Base-by-base conservation (phyloP, 2,113 vertebrate species). In the Sceloporus tristichus region DNA sequence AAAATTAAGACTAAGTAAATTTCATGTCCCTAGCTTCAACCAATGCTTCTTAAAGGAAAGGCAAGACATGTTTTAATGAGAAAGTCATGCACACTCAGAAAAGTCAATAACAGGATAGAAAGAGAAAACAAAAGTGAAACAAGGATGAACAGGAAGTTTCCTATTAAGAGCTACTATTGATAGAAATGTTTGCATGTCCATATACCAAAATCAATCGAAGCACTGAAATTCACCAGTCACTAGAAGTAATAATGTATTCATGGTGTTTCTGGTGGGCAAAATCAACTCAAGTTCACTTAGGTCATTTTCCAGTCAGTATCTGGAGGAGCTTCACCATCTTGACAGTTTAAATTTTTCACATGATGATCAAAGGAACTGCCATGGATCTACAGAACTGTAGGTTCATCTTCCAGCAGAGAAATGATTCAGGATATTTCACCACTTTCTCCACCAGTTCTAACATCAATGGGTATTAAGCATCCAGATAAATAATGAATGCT, bases 151-250 rank as follows among this genome's bases (percentile, higher is more conserved):
- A 76, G 79, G 59, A 93, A 82, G 4, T 2, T 78, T 76, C 34
- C 34, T 29, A 42, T 40, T 25, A 65, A 42, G 25, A 11, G 19
- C 13, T 82, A 91, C 81, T 5, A n/a, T 3, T 86, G 2, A 48
- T 48, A 48, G 5, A 48, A 48, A 48, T 48, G 48, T 7, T 48
- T 48, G 65, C 1, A 1, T 4, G 2, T 2, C 9, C 25, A 48
- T 4, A 23, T 10, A 7, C 48, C 19, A 75, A 85, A 53, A 10
- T 27, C 18, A 78, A 84, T 29, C 78, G 89, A 81, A 29, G 23
- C 9, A 18, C 71, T 78, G 70, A 90, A 92, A 87, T 89, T 91
- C 38, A 89, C n/a, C 34, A 54, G 23, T 14, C 82, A 74, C 23
- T 84, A 6, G 79, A 90, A 62, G 3, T 13, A 75, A 90, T 42